Evolutionary conservation across 2,797 vertebrate species (phyloP), one percentile per base, ranked within the genome.

Genomic region (Phataginus tetradactyla): DNA sequence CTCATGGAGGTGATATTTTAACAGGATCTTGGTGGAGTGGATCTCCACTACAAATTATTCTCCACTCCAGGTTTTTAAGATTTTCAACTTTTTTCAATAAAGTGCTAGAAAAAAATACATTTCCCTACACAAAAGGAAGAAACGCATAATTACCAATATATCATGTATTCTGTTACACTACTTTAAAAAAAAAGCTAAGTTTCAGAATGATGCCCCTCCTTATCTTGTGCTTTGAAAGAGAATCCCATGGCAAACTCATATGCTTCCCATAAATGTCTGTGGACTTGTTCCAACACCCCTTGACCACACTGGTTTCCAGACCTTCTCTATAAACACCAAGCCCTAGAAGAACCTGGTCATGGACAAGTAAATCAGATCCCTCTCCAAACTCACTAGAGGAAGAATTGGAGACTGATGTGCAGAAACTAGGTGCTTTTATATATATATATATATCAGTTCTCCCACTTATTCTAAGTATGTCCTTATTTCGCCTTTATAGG

Each of bases 91-190:
- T 92, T 63, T 4, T 4, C 6, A 63, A 84, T 37, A 17, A 81
- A 84, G 34, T 86, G 27, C n/a, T 90, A 74, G 23, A 57, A 83
- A 57, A 81, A 88, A 94, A 86, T 72, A 21, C 25, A n/a, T 85
- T 92, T 68, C 34, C 20, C 6, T 72, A 86, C 12, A 57, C 75
- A 87, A 53, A 93, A 2, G 32, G 17, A 34, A 77, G 45, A 61
- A 92, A 93, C 90, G 39, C 1, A 49, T 12, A 18, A 14, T 83
- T 27, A 13, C 42, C 45, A 42, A n/a, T 34, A 77, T 20, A 59
- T 89, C 25, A 25, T 34, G 1, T 72, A 3, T 69, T 71, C 75
- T 72, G 17, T 93, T 59, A 57, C 25, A 74, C 45, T 86, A 25
- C 17, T 32, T n/a, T n/a, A n/a, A n/a, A n/a, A n/a, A n/a, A n/a